Evolutionary conservation across 2,113 vertebrate species (phyloP).

Genomic region (Gambusia affinis): DNA sequence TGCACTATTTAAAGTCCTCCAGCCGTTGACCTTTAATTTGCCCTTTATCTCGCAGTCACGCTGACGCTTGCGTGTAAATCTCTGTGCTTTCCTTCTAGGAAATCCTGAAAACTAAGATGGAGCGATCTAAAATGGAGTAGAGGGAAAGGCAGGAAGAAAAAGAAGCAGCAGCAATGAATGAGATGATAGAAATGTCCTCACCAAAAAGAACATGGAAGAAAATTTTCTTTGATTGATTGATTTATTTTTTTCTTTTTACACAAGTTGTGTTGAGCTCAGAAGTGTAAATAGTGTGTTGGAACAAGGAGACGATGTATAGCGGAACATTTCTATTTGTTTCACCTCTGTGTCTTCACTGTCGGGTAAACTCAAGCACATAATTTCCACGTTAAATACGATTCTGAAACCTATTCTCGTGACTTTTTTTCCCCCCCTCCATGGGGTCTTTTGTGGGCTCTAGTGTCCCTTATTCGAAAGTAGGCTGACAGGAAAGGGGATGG

Average conservation of each 20-base stretch:
- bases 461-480: no score
- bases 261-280: slow-evolving; percentile 19
- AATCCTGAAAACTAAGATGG: slow-evolving; percentile 81
- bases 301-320: neutral
- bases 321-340: slow-evolving; percentile 25
- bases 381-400: neutral
- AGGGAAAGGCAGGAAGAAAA: neutral
- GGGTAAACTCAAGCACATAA: neutral
- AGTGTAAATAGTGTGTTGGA: neutral
- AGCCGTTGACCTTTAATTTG: slow-evolving; percentile 2
- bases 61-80: neutral
- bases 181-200: slow-evolving; percentile 22
- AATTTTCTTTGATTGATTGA: slow-evolving; percentile 23
- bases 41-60: neutral
- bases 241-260: slow-evolving; percentile 11
- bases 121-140: slow-evolving; percentile 83
- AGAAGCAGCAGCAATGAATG: slow-evolving; percentile 39
- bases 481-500: no score
- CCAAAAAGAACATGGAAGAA: slow-evolving; percentile 35
- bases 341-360: neutral
- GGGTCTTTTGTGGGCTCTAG: no score
- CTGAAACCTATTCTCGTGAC: neutral
- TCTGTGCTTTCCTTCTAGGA: slow-evolving; percentile 61
- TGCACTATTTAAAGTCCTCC: slow-evolving; percentile 15
- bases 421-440: no score